Base-by-base conservation (phyloP, 2,888 invertebrate genomes). In the Oithona nana region DNA sequence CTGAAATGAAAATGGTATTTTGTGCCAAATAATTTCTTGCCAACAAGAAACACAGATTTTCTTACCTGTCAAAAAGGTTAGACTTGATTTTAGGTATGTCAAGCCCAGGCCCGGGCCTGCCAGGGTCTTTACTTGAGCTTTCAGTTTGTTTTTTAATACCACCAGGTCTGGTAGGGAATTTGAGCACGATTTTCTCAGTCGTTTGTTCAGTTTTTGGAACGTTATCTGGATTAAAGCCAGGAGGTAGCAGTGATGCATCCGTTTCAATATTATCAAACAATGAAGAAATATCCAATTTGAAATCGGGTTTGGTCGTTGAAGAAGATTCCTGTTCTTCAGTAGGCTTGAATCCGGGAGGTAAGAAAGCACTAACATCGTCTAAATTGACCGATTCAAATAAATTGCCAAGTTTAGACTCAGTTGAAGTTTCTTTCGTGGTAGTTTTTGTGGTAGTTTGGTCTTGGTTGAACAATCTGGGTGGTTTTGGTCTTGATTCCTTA, bases 401-500 rank as follows among this genome's bases (percentile, higher is more conserved):
- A 1, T 22, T 24, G 2, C 16, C 11, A 28, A 28, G 85, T 0
- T 39, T 16, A 39, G 6, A 6, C 6, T 39, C 16, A 16, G 8
- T 39, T 6, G 86, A 80, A 69, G 86, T 78, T 66, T 84, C 86
- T 0, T 88, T 88, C 68, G 88, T 88, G 0, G 86, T 83, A 11
- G 88, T 72, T 0, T 88, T 88, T 68, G 88, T 88, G 0, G 86
- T 83, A 11, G 88, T 72, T 73, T 85, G 86, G 20, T 16, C 39
- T 11, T 6, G 39, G 8, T 39, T 39, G 16, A 39, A 39, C 8
- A 39, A 16, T 16, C 39, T 39, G 6, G 39, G 39, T 39, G 39
- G 39, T 39, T 39, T 39, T 6, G 39, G 39, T 16, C 39, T 39
- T 6, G 8, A 11, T 11, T 16, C 39, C 8, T 16, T 39, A 16